Evolutionary conservation across 35 echinoderm and acorn worm genomes (phyloP).

Genomic region (Apostichopus japonicus): DNA sequence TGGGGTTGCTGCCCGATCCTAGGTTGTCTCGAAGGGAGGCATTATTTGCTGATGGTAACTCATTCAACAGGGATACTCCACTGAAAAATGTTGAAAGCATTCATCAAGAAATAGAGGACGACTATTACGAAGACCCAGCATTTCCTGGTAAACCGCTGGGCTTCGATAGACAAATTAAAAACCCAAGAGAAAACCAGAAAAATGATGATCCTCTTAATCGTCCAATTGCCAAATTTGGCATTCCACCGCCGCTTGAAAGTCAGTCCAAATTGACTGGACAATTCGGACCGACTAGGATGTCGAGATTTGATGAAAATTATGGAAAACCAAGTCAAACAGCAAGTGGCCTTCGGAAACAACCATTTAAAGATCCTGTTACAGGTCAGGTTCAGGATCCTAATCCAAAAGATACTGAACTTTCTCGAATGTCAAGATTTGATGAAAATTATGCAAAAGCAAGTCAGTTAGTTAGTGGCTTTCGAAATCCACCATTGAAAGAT

Average conservation of each 20-base stretch:
- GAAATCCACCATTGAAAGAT: neutral
- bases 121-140: conserved; percentile 55
- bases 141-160: conserved; percentile 58
- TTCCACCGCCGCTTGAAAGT: neutral
- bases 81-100: neutral
- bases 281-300: neutral
- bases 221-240: neutral
- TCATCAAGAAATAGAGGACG: conserved; percentile 32
- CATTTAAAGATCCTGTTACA: neutral
- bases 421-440: conserved; percentile 14
- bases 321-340: neutral
- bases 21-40: neutral
- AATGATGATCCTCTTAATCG: neutral
- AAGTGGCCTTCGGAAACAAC: neutral
- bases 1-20: neutral
- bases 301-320: conserved; percentile 20
- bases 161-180: neutral
- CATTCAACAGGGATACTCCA: too few species aligned
- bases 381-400: neutral
- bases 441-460: neutral
- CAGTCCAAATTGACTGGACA: neutral
- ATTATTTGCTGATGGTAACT: too few species aligned
- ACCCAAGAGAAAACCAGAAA: neutral
- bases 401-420: neutral
- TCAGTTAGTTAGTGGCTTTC: neutral